Evolutionary conservation across 2,113 vertebrate species (phyloP).

Genomic region (Carassius carassius): DNA sequence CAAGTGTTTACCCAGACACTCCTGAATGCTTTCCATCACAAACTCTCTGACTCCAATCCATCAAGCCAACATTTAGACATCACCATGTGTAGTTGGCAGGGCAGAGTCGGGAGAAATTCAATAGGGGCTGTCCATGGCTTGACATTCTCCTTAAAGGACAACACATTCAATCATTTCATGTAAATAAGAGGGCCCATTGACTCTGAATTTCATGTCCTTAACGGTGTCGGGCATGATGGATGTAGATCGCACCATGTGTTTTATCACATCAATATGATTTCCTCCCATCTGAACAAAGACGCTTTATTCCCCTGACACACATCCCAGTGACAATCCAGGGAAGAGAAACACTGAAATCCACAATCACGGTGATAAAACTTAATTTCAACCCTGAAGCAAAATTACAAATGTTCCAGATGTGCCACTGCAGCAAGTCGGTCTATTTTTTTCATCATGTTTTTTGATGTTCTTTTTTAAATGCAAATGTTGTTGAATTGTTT

Average conservation of each 20-base stretch:
- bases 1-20: conserved; percentile 38
- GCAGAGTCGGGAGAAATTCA: conserved; percentile 22
- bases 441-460: not conserved
- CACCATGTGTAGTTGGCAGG: conserved; percentile 38
- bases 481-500: conserved; percentile 30
- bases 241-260: conserved; percentile 40
- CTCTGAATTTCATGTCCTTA: conserved; percentile 34
- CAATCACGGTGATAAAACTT: not conserved
- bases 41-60: conserved; percentile 46
- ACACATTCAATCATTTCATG: conserved; percentile 57
- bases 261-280: conserved; percentile 47
- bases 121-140: conserved; percentile 43
- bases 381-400: not conserved
- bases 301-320: not conserved
- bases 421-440: not conserved
- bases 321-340: conserved; percentile 1
- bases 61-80: conserved; percentile 49
- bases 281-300: not conserved
- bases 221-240: conserved; percentile 42
- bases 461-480: too few relatives aligned
- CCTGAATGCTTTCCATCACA: conserved; percentile 36
- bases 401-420: conserved; percentile 11
- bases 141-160: conserved; percentile 59
- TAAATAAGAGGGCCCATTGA: conserved; percentile 47
- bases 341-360: conserved; percentile 6